phyloP scores from a whole-genome alignment of 2,113 vertebrate genomes.

The Accipiter virgatus region DNA sequence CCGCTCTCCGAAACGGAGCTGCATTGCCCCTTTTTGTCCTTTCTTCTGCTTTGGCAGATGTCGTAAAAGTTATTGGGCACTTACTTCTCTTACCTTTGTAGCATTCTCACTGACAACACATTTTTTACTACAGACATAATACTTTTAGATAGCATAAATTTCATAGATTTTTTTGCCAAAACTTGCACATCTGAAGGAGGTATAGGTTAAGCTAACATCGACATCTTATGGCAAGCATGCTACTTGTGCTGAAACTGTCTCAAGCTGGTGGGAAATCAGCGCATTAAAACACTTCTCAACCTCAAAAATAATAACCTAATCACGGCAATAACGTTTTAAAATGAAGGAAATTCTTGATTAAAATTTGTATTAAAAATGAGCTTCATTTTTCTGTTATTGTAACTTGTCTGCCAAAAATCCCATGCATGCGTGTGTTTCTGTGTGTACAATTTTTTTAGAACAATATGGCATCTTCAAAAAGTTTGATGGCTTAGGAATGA shows the following conservation, averaged over 20 bases:
- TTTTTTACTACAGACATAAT: neutral
- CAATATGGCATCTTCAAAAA: neutral
- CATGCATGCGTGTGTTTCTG: neutral
- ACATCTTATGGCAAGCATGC: neutral
- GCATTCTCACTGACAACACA: neutral
- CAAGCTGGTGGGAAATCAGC: neutral
- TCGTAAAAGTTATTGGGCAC: neutral
- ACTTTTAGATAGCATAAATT: neutral
- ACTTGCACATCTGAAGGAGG: neutral
- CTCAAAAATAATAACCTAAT: neutral
- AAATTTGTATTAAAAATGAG: neutral
- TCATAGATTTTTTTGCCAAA: constrained; percentile 15
- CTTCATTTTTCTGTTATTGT: neutral
- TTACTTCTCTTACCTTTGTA: neutral
- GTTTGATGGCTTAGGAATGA: neutral
- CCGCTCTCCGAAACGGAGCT: neutral
- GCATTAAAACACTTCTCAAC: neutral
- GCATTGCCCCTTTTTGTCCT: neutral
- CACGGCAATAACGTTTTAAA: neutral
- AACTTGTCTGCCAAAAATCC: neutral
- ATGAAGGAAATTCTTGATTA: neutral
- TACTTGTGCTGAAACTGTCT: constrained; percentile 22
- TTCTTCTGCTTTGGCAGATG: neutral
- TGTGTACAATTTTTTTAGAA: neutral
- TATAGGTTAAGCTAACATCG: constrained; percentile 1